Evolutionary conservation across 2,888 invertebrate species (phyloP), one percentile per base, ranked within the genome.

Genomic region (Schizaphis graminum): DNA sequence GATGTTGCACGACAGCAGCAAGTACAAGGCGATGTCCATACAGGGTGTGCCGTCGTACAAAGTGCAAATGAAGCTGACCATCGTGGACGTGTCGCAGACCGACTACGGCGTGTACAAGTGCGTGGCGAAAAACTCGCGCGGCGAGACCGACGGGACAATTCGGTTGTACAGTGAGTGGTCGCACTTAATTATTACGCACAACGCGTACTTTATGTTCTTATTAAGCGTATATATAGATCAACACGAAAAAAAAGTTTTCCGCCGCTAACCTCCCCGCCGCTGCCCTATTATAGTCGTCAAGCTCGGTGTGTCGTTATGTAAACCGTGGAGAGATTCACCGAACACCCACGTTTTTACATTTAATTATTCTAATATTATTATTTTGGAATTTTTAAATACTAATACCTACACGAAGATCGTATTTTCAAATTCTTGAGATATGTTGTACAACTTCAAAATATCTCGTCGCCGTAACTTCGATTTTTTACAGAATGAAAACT

Each of bases 51-150:
- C 95, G 67, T 53, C 94, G 1, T 98, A 98, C 96, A 98, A 98
- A 96, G 98, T 98, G 1, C 98, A 98, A 96, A 98, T 98, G 98
- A 97, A 97, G 95, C 96, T 99, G 94, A 97, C 98, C 94, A 98
- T 99, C 95, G 96, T 97, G 95, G 97, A 97, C 96, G 97, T 98
- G 94, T 95, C 96, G 95, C 96, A 97, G 95, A 97, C 97, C 95
- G 98, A 99, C 96, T 98, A 98, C 96, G 98, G 98, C 49, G 98
- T 97, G 92, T 98, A 98, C 96, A 98, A 98, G 96, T 98, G 98
- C 96, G 97, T 98, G 49, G 98, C 98, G 95, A 98, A 98, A 96
- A 98, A 98, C 96, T 98, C 98, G 94, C 97, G 98, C 95, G 98
- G 98, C 95, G 98, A 98, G 96, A 98, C 98, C 90, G 98, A 98